Conservation (phyloP, 2,888 invertebrate species). For the Stomorhina lunata region DNA sequence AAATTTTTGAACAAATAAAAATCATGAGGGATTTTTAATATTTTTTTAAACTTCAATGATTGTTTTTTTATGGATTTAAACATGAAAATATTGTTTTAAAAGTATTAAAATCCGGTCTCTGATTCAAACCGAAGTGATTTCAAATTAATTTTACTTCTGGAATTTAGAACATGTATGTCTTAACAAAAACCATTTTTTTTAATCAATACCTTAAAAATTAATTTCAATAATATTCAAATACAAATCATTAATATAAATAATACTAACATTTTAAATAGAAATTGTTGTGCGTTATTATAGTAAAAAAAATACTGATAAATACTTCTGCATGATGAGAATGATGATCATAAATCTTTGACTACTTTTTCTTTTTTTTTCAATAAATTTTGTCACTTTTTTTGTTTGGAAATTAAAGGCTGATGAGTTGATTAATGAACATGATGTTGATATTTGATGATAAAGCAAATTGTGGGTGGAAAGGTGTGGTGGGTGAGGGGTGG, state of each 20-base stretch:
- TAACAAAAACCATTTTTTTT: conserved; percentile 27
- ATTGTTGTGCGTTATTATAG: conserved; percentile 54
- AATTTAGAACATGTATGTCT: background rate
- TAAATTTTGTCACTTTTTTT: conserved; percentile 28
- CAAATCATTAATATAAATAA: background rate
- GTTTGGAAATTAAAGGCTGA: background rate
- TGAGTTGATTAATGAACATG: conserved; percentile 23
- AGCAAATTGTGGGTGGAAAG: background rate
- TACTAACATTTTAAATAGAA: conserved; percentile 59
- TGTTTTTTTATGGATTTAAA: no score
- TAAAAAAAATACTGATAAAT: conserved; percentile 57
- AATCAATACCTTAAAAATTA: conserved; percentile 25
- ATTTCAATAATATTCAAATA: background rate
- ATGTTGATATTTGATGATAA: conserved; percentile 30
- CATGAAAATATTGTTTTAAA: no score
- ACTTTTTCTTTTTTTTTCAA: background rate
- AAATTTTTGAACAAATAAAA: no score
- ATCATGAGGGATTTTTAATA: no score
- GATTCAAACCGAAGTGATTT: no score
- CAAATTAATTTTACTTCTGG: background rate
- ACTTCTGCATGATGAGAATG: conserved; percentile 53
- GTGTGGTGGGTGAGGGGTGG: background rate
- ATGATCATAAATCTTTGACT: conserved; percentile 20
- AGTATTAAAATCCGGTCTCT: no score
- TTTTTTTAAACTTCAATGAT: no score